Evolutionary conservation across 2,797 vertebrate genomes (phyloP).

Genomic region (Spizella passerina): DNA sequence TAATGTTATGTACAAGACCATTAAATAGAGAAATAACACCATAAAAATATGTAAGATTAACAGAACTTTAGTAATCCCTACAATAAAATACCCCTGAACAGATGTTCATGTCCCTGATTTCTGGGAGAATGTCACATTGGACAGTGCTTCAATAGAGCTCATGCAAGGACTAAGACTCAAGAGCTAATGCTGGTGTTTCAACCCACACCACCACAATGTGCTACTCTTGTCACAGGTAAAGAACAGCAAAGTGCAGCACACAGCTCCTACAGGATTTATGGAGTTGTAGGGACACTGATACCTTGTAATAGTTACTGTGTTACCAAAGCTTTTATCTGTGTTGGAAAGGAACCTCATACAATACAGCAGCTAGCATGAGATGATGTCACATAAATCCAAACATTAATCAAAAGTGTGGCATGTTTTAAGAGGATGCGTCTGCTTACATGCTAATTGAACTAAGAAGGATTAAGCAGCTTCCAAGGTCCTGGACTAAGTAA

Average conservation of each 20-base stretch:
- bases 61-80: background rate
- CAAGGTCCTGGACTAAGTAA: background rate
- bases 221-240: background rate
- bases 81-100: background rate
- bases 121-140: background rate
- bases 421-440: background rate
- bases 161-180: background rate
- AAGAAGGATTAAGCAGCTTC: background rate
- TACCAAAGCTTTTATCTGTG: background rate
- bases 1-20: background rate
- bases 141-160: background rate
- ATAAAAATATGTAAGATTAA: background rate
- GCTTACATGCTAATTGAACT: background rate
- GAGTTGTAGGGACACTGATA: background rate
- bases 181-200: background rate
- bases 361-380: background rate
- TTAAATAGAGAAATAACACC: background rate
- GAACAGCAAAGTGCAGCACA: background rate
- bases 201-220: background rate
- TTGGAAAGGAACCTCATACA: background rate
- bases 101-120: background rate
- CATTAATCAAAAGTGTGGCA: background rate
- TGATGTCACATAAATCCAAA: background rate
- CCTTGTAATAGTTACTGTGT: rapidly evolving
- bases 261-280: background rate